Evolutionary conservation across 2,113 vertebrate genomes (phyloP).

Genomic region (Eublepharis macularius): DNA sequence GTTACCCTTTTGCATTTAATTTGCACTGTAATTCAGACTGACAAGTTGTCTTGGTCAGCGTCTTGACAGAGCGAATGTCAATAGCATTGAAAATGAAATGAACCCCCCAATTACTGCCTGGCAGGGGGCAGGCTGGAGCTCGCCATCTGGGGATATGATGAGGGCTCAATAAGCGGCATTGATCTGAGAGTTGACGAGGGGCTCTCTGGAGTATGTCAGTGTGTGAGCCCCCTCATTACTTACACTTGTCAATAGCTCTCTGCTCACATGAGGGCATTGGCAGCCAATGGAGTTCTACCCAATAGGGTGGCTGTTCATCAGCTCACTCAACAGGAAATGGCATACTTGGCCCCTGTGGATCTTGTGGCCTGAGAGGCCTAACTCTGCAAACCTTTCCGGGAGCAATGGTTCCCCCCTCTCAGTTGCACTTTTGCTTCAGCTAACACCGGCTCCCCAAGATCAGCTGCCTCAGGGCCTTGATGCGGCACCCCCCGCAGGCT

Average conservation of each 20-base stretch:
- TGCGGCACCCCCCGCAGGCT: no score
- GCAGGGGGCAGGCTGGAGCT: not conserved
- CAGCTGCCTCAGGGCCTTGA: no score
- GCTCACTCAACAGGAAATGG: slow-evolving; percentile 48
- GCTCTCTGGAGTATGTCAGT: not conserved
- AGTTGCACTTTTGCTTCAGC: not conserved
- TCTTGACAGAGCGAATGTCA: slow-evolving; percentile 2
- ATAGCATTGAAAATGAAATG: not conserved
- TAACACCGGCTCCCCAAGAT: no score
- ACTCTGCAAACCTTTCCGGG: not conserved
- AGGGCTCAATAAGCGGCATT: slow-evolving; percentile 29
- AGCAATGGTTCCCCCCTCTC: no score
- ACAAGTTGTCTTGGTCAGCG: accelerated
- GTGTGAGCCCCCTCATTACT: slow-evolving; percentile 50
- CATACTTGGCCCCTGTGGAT: accelerated
- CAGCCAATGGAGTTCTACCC: slow-evolving; percentile 54
- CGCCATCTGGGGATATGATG: not conserved
- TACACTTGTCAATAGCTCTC: slow-evolving; percentile 65
- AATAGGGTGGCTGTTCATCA: slow-evolving; percentile 70
- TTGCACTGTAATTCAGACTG: slow-evolving; percentile 13
- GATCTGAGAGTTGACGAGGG: not conserved
- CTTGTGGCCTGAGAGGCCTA: not conserved
- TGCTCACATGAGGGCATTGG: slow-evolving; percentile 44
- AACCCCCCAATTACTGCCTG: not conserved
- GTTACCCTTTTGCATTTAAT: not conserved